Evolutionary conservation across 2,888 invertebrate genomes (phyloP), one percentile per base, ranked within the genome.

Genomic region (Oxytorus armatus): DNA sequence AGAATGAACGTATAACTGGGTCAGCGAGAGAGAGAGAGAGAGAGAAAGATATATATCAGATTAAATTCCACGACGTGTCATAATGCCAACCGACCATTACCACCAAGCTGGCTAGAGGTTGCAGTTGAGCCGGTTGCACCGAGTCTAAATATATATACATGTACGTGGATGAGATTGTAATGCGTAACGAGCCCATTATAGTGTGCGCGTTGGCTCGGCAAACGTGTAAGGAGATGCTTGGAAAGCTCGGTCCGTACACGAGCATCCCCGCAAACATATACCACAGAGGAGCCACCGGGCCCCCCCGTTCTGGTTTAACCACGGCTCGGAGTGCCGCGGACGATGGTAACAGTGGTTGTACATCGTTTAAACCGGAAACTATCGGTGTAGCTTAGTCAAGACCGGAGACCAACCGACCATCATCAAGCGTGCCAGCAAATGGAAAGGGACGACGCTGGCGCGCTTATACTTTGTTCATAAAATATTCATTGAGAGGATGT

Each of bases 51-150:
- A n/a, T n/a, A n/a, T 59, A 59, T 81, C 79, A 78, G 85, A 84
- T 85, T 83, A 84, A 84, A 84, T 85, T 81, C 81, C 68, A 77
- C 65, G 65, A 74, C 77, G 72, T 68, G 83, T 84, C 83, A 82
- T 82, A 78, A 83, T 77, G 79, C 69, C 47, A 10, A 39, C 14
- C 14, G 77, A 66, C 77, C 72, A 79, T 83, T 81, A 81, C 68
- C 76, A 59, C 23, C 44, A 11, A 63, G 51, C 59, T 61, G 25
- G 39, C 25, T 21, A 3, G 55, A 51, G 61, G 49, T 16, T 55
- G 29, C 51, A 51, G 8, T 33, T 5, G 16, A 49, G 44, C 47
- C 10, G 39, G n/a, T n/a, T 68, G 47, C 44, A 39, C 47, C 29
- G 42, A 69, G 73, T 65, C 55, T 68, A 68, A 63, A 25, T 39